Evolutionary conservation across 2,113 vertebrate species (phyloP).

Genomic region (Eulemur macaco): DNA sequence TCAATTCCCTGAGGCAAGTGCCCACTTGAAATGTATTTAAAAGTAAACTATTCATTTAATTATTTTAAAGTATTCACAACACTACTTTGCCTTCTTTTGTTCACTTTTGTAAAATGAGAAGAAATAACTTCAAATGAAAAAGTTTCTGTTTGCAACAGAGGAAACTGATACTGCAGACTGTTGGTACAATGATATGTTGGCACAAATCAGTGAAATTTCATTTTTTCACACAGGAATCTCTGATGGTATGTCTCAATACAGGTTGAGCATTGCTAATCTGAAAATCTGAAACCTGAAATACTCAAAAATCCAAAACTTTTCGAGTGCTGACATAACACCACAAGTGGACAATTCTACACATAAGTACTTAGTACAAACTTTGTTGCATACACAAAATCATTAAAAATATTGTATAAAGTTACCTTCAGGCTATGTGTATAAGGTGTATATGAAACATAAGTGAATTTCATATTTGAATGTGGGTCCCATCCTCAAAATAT

Average conservation of each 20-base stretch:
- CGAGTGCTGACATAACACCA: too few species aligned
- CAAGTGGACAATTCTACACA: too few species aligned
- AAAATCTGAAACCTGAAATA: not conserved
- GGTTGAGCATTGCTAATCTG: not conserved
- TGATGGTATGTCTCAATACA: slow-evolving; percentile 64
- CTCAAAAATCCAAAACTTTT: too few species aligned
- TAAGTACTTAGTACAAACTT: too few species aligned
- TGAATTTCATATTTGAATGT: too few species aligned
- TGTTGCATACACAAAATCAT: too few species aligned
- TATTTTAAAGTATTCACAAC: not conserved
- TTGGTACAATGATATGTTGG: slow-evolving; percentile 78
- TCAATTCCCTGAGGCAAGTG: not conserved
- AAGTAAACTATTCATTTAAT: not conserved
- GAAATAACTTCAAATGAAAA: not conserved
- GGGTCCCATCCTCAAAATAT: too few species aligned
- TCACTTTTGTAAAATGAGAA: not conserved
- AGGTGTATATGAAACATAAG: too few species aligned
- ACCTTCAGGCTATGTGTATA: too few species aligned
- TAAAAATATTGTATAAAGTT: too few species aligned
- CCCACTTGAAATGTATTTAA: not conserved
- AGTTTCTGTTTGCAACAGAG: slow-evolving; percentile 63
- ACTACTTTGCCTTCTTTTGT: not conserved
- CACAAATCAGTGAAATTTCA: slow-evolving; percentile 10
- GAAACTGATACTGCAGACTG: slow-evolving; percentile 52
- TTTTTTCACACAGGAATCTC: slow-evolving; percentile 81